Evolutionary conservation across 2,888 invertebrate species (phyloP).

Genomic region (Pterostichus niger): DNA sequence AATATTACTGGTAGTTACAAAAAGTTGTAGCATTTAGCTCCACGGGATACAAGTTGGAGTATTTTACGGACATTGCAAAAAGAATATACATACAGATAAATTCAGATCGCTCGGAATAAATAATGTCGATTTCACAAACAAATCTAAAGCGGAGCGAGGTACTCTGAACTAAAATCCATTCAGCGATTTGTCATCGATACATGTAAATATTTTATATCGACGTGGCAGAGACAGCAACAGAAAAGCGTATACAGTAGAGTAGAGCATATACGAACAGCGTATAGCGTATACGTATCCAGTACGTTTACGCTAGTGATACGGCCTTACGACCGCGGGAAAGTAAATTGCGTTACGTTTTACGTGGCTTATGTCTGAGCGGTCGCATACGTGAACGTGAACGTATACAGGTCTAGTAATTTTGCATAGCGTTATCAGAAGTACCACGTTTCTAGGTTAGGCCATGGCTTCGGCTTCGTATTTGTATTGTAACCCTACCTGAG

Average conservation of each 20-base stretch:
- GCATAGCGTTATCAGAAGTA: slow-evolving; percentile 49
- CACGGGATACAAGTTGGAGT: neutral
- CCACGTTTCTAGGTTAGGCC: slow-evolving; percentile 19
- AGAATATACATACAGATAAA: slow-evolving; percentile 34
- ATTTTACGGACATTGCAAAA: slow-evolving; percentile 7
- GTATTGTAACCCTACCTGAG: neutral
- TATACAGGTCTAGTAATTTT: slow-evolving; percentile 47
- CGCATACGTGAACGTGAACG: slow-evolving; percentile 33
- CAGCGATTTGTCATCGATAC: slow-evolving; percentile 55
- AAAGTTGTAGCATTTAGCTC: slow-evolving; percentile 19
- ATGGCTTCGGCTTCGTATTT: neutral
- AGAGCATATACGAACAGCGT: no score
- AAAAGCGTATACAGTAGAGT: no score
- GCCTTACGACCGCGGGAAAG: slow-evolving; percentile 25
- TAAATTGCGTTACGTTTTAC: slow-evolving; percentile 47
- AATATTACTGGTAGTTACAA: slow-evolving; percentile 24
- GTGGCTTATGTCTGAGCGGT: slow-evolving; percentile 34
- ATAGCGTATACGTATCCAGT: no score
- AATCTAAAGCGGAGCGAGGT: slow-evolving; percentile 37
- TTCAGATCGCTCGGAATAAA: slow-evolving; percentile 34
- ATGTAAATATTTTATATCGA: slow-evolving; percentile 53
- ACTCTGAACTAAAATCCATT: slow-evolving; percentile 36
- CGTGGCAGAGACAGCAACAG: neutral
- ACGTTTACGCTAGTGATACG: slow-evolving; percentile 15
- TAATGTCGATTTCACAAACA: slow-evolving; percentile 54